Conservation (phyloP, 1,140 invertebrate genomes). For the Probaryconus sp. region DNA sequence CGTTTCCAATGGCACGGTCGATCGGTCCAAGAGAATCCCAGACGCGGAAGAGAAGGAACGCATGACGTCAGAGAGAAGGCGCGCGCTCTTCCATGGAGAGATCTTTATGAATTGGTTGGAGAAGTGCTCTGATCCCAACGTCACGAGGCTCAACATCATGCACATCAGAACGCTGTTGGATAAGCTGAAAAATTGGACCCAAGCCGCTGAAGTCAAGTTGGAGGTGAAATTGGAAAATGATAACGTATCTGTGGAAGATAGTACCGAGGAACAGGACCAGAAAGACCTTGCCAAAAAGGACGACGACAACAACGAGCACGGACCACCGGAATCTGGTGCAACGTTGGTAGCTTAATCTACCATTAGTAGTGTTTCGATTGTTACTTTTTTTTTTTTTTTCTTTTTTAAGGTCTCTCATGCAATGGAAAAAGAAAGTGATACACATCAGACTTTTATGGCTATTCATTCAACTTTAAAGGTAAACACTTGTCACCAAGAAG, state of each 20-base stretch:
- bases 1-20: neutral
- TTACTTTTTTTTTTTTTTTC: too few species aligned
- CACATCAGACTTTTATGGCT: too few species aligned
- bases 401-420: too few species aligned
- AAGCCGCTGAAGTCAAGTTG: neutral
- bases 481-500: too few species aligned
- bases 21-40: neutral
- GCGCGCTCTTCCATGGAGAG: constrained; percentile 4
- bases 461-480: too few species aligned
- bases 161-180: neutral
- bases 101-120: neutral
- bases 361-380: too few species aligned
- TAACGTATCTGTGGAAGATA: neutral
- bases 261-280: neutral
- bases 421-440: too few species aligned
- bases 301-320: neutral
- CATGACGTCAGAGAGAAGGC: neutral
- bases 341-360: too few species aligned
- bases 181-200: neutral
- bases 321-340: neutral
- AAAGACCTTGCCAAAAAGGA: neutral
- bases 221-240: neutral
- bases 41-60: neutral
- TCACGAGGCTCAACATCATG: neutral
- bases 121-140: constrained; percentile 1